phyloP scores from a whole-genome alignment of 2,888 invertebrate genomes.

The Hirtodrosophila duncani region DNA sequence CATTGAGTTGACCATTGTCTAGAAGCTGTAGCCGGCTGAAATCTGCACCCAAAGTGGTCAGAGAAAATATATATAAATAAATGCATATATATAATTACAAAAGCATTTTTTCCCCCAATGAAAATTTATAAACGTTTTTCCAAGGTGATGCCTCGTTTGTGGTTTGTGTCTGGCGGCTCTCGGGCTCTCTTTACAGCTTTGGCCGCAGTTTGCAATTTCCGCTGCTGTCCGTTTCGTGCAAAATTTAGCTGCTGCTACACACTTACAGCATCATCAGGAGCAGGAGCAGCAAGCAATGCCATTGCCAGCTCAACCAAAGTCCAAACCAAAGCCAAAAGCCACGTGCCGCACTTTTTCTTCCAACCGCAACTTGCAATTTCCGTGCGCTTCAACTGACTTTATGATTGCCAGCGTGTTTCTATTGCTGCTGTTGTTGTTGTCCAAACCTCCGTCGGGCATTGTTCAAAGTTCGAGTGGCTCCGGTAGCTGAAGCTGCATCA shows the following conservation, averaged over 20 bases:
- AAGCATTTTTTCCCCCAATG: slow-evolving; percentile 5
- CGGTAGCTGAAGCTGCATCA: slow-evolving; percentile 2
- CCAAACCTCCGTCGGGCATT: too few relatives aligned
- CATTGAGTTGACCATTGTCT: background rate
- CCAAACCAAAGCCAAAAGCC: too few relatives aligned
- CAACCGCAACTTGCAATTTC: slow-evolving; percentile 68
- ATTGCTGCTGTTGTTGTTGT: slow-evolving; percentile 27
- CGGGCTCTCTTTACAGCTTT: background rate
- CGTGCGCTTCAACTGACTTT: slow-evolving; percentile 58
- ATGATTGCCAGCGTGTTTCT: slow-evolving; percentile 49
- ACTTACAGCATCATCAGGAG: slow-evolving; percentile 6
- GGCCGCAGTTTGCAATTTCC: slow-evolving; percentile 62
- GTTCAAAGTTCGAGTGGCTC: too few relatives aligned
- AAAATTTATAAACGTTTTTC: slow-evolving; percentile 8
- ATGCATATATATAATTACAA: slow-evolving; percentile 28
- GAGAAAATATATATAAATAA: slow-evolving; percentile 3
- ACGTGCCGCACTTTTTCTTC: slow-evolving; percentile 32
- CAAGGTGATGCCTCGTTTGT: slow-evolving; percentile 23
- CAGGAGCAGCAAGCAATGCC: background rate
- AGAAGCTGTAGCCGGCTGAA: background rate
- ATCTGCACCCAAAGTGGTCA: slow-evolving; percentile 8
- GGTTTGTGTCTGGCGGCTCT: background rate
- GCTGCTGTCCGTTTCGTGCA: slow-evolving; percentile 25
- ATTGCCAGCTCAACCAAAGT: too few relatives aligned
- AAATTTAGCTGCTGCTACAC: slow-evolving; percentile 31